Conservation (phyloP, 1,140 invertebrate species). For the Araneus ventricosus region DNA sequence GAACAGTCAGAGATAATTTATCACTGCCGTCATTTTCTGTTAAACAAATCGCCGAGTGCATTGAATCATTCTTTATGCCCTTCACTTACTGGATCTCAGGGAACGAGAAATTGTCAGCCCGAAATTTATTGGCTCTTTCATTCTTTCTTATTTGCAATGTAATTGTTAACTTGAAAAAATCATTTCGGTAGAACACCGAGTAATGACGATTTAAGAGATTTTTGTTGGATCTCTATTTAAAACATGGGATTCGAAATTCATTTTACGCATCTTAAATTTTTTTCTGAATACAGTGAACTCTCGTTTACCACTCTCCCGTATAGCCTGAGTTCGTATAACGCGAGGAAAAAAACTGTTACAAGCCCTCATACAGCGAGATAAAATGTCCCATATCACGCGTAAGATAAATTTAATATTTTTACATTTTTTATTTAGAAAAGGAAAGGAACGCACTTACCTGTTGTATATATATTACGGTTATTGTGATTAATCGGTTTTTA, state of each 20-base stretch:
- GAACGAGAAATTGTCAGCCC: conserved; percentile 12
- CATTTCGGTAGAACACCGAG: not conserved
- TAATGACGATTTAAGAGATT: not conserved
- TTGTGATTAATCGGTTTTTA: too few species aligned
- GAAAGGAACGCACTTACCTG: too few species aligned
- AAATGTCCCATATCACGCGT: too few species aligned
- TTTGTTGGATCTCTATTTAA: not conserved
- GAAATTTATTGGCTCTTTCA: not conserved
- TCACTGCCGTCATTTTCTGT: conserved; percentile 40
- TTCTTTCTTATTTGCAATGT: not conserved
- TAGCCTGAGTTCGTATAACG: too few species aligned
- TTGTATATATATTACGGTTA: too few species aligned
- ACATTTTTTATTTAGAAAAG: too few species aligned
- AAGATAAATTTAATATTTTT: too few species aligned
- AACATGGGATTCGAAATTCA: not conserved
- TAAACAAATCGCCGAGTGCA: conserved; percentile 40
- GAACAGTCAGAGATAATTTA: conserved; percentile 31
- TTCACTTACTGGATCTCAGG: conserved; percentile 20
- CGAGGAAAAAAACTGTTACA: too few species aligned
- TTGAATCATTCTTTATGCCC: conserved; percentile 28
- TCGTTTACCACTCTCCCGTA: too few species aligned
- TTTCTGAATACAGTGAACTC: too few species aligned
- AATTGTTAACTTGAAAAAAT: not conserved
- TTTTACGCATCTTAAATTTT: too few species aligned
- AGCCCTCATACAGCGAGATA: too few species aligned